Conservation (phyloP, 2,888 invertebrate species). For the Leucania comma region DNA sequence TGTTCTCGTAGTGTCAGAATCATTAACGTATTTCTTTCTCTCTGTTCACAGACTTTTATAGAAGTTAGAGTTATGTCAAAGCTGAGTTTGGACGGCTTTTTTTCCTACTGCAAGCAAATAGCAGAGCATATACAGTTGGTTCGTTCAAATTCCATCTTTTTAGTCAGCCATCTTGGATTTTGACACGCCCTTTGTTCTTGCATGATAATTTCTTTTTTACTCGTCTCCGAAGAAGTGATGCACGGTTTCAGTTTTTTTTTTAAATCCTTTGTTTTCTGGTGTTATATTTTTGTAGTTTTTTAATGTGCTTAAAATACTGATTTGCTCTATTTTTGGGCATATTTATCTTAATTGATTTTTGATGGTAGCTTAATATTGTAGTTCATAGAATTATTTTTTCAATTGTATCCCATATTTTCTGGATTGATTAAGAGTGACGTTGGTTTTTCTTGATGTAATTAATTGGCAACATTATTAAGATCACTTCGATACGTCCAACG, state of each 20-base stretch:
- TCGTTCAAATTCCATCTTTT: slow-evolving; percentile 78
- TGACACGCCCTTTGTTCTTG: slow-evolving; percentile 54
- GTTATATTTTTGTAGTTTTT: background rate
- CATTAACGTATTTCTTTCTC: slow-evolving; percentile 80
- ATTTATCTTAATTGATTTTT: too few relatives aligned
- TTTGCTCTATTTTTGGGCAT: background rate
- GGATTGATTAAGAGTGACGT: background rate
- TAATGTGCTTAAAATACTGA: background rate
- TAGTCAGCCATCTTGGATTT: slow-evolving; percentile 65
- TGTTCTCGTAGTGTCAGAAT: slow-evolving; percentile 56
- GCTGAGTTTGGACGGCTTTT: slow-evolving; percentile 89
- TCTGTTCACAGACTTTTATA: slow-evolving; percentile 87
- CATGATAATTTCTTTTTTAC: slow-evolving; percentile 31
- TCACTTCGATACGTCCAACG: too few relatives aligned
- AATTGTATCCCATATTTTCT: background rate
- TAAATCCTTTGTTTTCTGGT: background rate
- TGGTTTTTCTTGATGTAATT: background rate
- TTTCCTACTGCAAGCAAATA: slow-evolving; percentile 91
- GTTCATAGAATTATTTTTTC: background rate
- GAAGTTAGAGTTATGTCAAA: slow-evolving; percentile 87
- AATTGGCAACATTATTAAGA: slow-evolving; percentile 7
- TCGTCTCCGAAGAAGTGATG: background rate
- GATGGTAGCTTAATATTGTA: background rate
- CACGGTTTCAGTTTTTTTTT: slow-evolving; percentile 27
- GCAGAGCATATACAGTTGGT: slow-evolving; percentile 90